phyloP scores from a whole-genome alignment of 2,888 invertebrate species.

The Pterobdella sp. region DNA sequence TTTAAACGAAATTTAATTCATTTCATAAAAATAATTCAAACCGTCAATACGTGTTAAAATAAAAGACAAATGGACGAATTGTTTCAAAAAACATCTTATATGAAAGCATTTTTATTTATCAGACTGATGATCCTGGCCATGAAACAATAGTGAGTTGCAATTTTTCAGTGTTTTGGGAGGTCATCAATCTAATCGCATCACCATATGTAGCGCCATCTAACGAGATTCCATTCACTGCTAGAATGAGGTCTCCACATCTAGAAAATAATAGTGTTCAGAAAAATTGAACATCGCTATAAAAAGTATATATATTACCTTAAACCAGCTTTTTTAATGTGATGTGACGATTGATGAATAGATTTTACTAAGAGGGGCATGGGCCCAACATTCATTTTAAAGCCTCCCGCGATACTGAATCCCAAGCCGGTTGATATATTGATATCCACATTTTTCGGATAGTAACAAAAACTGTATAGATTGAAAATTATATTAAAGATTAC shows the following conservation, averaged over 20 bases:
- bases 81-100: background rate
- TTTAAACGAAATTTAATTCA: background rate
- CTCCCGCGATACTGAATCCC: slow-evolving; percentile 55
- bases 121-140: slow-evolving; percentile 53
- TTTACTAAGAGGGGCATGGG: slow-evolving; percentile 53
- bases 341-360: slow-evolving; percentile 44
- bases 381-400: slow-evolving; percentile 50
- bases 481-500: background rate
- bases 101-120: slow-evolving; percentile 31
- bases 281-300: background rate
- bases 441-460: slow-evolving; percentile 50
- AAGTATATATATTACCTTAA: background rate
- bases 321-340: background rate
- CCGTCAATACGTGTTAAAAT: background rate
- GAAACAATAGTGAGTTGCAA: slow-evolving; percentile 52
- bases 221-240: slow-evolving; percentile 52
- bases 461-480: slow-evolving; percentile 44
- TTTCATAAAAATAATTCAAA: background rate
- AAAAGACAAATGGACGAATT: slow-evolving; percentile 23
- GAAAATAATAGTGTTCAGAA: background rate
- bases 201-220: slow-evolving; percentile 51
- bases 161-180: slow-evolving; percentile 46
- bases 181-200: slow-evolving; percentile 52
- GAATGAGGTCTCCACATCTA: slow-evolving; percentile 54
- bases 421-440: slow-evolving; percentile 42